Evolutionary conservation across 2,797 vertebrate species (phyloP), one percentile per base, ranked within the genome.

Genomic region (Aeoliscus strigatus): DNA sequence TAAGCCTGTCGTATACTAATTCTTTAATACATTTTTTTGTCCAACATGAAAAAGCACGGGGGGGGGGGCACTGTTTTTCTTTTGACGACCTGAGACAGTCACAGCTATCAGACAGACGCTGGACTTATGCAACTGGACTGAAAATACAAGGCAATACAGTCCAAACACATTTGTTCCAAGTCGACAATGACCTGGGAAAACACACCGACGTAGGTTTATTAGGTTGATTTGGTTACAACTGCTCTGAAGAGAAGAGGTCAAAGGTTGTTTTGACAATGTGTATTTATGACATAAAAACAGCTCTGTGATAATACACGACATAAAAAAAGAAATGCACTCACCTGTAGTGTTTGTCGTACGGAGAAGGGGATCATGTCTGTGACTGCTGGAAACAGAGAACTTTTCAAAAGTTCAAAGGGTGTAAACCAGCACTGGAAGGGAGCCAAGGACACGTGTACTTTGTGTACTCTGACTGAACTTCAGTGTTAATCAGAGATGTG

Each of bases 311-410:
- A 40, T 28, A 15, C 26, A 51, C 36, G 8, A 37, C 8, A 6
- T n/a, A n/a, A n/a, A n/a, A n/a, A 59, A 45, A 60, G 1, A 27
- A 25, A 45, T 14, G 8, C 33, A 74, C 69, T 81, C 52, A 84
- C 78, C 73, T 27, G 31, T 16, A 74, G 26, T 25, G 55, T 57
- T 40, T 55, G 48, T 14, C 9, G 34, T 13, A 77, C 6, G 11
- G 62, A 59, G 42, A 65, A 46, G 27, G 67, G 60, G 14, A 80
- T 18, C 75, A 79, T 82, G 62, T 30, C 58, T 50, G 63, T 45
- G 27, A 55, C 47, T 40, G 56, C 34, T 29, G 54, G 60, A 58
- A 69, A 44, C 21, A 61, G 50, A n/a, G n/a, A 60, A 41, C 43
- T 30, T 42, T 41, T 47, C 29, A 49, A 58, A 48, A 63, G 67